A percentile compares a stretch with the other conserved stretches of the same genome.
Conservation (phyloP, 2,888 invertebrate species). For the Eurytoma adleriae region DNA sequence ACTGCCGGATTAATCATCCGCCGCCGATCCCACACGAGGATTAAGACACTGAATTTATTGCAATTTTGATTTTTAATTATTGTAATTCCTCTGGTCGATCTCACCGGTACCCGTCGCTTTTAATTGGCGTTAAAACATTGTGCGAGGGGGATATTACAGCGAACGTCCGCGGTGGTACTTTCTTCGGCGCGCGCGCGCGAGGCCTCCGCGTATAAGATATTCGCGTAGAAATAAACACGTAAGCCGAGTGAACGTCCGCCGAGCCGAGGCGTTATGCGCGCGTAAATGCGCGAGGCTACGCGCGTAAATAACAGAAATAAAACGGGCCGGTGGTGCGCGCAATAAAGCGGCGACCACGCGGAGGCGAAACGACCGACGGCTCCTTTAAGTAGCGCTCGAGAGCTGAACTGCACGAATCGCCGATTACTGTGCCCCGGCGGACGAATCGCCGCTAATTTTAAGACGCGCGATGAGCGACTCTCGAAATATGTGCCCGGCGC, state of each 20-base stretch:
- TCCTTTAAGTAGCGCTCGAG: background rate
- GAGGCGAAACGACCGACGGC: background rate
- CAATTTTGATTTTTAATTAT: too few relatives aligned
- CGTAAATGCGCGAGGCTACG: background rate
- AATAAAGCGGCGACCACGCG: background rate
- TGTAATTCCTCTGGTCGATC: too few relatives aligned
- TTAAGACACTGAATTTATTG: too few relatives aligned
- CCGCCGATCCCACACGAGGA: too few relatives aligned
- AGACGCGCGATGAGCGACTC: background rate
- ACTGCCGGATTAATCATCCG: too few relatives aligned
- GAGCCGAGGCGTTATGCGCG: background rate
- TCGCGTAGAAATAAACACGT: background rate
- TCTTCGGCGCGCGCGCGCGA: too few relatives aligned
- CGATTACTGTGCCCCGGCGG: slow-evolving; percentile 30
- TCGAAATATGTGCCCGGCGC: slow-evolving; percentile 35
- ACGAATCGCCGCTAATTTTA: slow-evolving; percentile 43
- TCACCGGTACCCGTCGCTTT: too few relatives aligned
- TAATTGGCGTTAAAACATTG: too few relatives aligned
- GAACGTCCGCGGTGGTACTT: too few relatives aligned
- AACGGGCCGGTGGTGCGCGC: background rate
- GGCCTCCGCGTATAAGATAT: too few relatives aligned
- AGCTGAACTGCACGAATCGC: slow-evolving; percentile 30
- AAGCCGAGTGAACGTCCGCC: background rate
- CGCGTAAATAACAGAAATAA: background rate
- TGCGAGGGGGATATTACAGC: too few relatives aligned